Evolutionary conservation across 2,888 invertebrate species (phyloP).

Genomic region (Lasioglossum leucozonium): DNA sequence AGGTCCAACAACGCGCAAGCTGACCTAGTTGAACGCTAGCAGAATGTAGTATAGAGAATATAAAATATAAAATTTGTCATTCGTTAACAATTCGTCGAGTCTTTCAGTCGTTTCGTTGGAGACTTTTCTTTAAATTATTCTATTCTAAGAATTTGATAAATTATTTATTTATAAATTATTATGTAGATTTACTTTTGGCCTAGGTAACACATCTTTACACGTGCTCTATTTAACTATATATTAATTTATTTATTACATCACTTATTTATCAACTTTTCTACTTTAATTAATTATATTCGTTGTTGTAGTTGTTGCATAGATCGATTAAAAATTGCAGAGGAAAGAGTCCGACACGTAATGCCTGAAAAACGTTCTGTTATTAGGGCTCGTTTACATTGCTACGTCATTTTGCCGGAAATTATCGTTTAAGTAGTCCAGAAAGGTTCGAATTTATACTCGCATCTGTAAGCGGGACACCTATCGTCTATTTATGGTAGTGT

Average conservation of each 20-base stretch:
- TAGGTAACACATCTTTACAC: neutral
- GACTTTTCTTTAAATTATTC: neutral
- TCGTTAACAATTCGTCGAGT: neutral
- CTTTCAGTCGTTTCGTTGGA: neutral
- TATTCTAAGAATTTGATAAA: neutral
- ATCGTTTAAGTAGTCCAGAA: neutral
- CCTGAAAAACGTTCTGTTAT: slow-evolving; percentile 45
- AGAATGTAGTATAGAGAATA: neutral
- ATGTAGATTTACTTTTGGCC: neutral
- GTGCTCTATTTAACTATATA: neutral
- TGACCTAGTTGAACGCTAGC: neutral
- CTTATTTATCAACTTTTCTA: slow-evolving; percentile 4
- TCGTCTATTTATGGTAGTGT: neutral
- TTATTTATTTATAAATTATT: slow-evolving; percentile 8
- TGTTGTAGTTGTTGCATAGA: neutral
- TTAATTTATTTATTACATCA: slow-evolving; percentile 4
- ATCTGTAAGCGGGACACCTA: neutral
- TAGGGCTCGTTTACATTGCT: slow-evolving; percentile 23
- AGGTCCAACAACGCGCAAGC: neutral
- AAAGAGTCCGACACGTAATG: slow-evolving; percentile 47
- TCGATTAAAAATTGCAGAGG: neutral
- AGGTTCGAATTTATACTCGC: neutral
- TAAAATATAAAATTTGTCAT: neutral
- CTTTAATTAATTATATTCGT: neutral
- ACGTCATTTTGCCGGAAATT: neutral